A percentile compares a stretch with the other conserved stretches of the same genome.
Evolutionary conservation across 2,888 invertebrate genomes (phyloP).

Genomic region (Meganola albula): DNA sequence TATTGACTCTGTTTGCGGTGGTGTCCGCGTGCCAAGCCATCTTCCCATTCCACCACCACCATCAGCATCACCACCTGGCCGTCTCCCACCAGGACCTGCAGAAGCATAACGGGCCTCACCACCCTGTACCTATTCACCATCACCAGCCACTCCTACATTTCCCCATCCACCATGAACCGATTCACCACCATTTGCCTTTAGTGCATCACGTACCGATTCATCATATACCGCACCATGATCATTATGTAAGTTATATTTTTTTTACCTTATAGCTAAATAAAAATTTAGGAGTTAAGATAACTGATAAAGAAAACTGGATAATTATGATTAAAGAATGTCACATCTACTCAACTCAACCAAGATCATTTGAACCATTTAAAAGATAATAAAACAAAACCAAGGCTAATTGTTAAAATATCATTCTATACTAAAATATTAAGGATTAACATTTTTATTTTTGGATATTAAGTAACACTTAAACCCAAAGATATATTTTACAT

Average conservation of each 20-base stretch:
- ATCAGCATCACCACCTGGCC: constrained; percentile 51
- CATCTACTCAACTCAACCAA: too few species aligned
- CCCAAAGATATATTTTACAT: neutral
- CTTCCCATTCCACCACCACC: constrained; percentile 53
- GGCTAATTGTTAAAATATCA: too few species aligned
- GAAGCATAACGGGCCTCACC: constrained; percentile 58
- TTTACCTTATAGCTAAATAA: too few species aligned
- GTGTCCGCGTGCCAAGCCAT: constrained; percentile 58
- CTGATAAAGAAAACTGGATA: too few species aligned
- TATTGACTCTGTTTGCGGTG: constrained; percentile 44
- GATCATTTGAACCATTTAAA: too few species aligned
- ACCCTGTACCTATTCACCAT: constrained; percentile 43
- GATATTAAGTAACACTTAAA: neutral
- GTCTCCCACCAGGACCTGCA: constrained; percentile 64
- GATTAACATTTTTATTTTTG: neutral
- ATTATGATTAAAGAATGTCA: too few species aligned
- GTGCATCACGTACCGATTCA: constrained; percentile 36
- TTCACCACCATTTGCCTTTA: constrained; percentile 43
- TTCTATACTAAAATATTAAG: too few species aligned
- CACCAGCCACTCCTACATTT: too few species aligned
- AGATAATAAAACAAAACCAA: too few species aligned
- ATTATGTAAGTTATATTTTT: constrained; percentile 71
- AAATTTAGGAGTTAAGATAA: too few species aligned
- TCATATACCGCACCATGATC: constrained; percentile 50
- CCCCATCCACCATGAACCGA: constrained; percentile 32